Evolutionary conservation across 1,140 invertebrate species (phyloP), one percentile per base, ranked within the genome.

Genomic region (Onthophagus taurus): DNA sequence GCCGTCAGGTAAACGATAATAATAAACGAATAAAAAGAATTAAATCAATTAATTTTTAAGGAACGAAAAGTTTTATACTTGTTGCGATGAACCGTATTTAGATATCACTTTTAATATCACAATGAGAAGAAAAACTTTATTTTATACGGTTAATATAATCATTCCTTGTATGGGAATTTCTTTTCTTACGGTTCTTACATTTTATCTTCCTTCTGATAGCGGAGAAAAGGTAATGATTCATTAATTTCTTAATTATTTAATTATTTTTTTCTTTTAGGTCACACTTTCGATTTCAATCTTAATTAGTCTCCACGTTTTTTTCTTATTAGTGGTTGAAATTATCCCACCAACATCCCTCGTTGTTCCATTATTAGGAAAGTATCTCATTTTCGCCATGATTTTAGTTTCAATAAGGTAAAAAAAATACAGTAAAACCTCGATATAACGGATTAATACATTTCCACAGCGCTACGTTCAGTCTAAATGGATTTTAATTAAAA

Each of bases 81-180:
- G 94, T 69, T 97, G 94, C 67, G 83, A 91, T 64, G 89, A 93
- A 68, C 89, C 89, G 21, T 95, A 92, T 67, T 72, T 97, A 62
- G 94, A 98, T 70, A 97, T 99, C 59, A 98, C 93, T 24, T 99
- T 98, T 72, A 97, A 97, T 70, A 96, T 99, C 48, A 97, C 94
- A 18, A 91, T 99, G 81, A 72, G 96, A 55, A 72, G 94, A 49
- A 96, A 97, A 69, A 97, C 92, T 18, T 74, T 97, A 24, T 97
- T 97, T 72, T 97, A 97, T 72, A 95, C 93, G 2, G 92, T 97
- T 48, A 97, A 96, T 71, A 79, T 96, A 56, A 96, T 97, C 64
- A 93, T 96, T 62, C 91, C 92, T 12, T 96, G 90, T 64, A 94
- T 96, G 80, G 92, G 90, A 31, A 96, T 96, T 62, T 97, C 94